These are phyloP conservation scores for Gallinago media DNA, from an alignment of 2,113 vertebrate species.

Conservation along the genomic window DNA sequence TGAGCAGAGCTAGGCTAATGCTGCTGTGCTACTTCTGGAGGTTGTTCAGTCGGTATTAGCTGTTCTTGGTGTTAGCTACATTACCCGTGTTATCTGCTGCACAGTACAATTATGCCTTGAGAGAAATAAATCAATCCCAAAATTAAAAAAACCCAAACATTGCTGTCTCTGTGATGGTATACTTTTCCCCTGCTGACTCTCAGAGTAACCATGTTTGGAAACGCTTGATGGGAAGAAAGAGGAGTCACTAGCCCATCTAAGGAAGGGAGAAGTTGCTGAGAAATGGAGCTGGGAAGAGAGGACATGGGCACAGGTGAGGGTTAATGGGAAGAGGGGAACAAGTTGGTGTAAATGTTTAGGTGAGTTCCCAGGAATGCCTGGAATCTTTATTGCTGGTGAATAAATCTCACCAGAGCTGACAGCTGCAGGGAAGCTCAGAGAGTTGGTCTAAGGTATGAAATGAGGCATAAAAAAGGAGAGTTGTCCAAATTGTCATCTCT, in stretches of 20 bases:
- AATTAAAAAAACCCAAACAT: not conserved
- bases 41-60: not conserved
- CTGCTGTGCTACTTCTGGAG: not conserved
- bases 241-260: not conserved
- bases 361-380: not conserved
- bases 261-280: not conserved
- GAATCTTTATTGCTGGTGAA: constrained; percentile 17
- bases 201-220: not conserved
- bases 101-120: rapidly evolving
- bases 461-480: not conserved
- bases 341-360: not conserved
- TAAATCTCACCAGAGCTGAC: constrained; percentile 40
- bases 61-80: not conserved
- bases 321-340: not conserved
- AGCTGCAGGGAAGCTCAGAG: not conserved
- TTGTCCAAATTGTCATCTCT: constrained; percentile 4
- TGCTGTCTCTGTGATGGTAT: not conserved
- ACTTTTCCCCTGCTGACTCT: not conserved
- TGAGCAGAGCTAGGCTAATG: not conserved
- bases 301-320: not conserved
- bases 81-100: not conserved
- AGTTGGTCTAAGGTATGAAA: not conserved
- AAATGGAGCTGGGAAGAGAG: not conserved
- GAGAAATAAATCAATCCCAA: not conserved
- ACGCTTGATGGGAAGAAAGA: not conserved